Percentiles rank a stretch among this genome's conserved stretches.
Conservation (phyloP, 2,797 vertebrate genomes). For the Melanotaenia maccullochi region DNA sequence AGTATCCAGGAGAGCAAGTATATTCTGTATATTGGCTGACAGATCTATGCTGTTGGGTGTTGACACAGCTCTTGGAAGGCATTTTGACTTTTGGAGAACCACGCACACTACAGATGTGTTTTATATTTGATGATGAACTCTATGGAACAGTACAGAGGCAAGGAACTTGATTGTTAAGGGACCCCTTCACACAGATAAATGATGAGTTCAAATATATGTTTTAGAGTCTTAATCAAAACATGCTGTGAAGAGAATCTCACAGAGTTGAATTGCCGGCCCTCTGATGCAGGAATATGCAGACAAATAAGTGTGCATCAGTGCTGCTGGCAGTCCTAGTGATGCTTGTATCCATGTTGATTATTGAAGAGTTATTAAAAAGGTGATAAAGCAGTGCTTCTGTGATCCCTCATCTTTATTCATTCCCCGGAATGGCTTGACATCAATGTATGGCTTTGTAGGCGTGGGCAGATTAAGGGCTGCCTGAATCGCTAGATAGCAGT, state of each 20-base stretch:
- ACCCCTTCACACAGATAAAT: background rate
- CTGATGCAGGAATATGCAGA: constrained; percentile 5
- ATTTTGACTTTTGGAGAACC: constrained; percentile 9
- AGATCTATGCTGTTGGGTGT: constrained; percentile 30
- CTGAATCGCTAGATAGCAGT: constrained; percentile 26
- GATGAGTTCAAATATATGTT: background rate
- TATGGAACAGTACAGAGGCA: background rate
- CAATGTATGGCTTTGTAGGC: constrained; percentile 17
- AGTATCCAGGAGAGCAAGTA: background rate
- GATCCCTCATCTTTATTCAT: constrained; percentile 43
- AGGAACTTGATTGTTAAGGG: background rate
- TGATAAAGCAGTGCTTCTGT: constrained; percentile 24
- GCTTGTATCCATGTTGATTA: background rate
- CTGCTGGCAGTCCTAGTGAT: background rate
- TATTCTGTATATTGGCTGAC: constrained; percentile 33
- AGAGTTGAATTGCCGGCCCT: background rate
- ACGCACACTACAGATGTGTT: background rate
- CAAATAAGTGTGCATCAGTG: background rate
- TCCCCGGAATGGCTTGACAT: constrained; percentile 21
- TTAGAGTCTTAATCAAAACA: background rate
- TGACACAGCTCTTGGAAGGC: constrained; percentile 28
- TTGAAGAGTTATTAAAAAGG: constrained; percentile 22
- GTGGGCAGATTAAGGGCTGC: constrained; percentile 33
- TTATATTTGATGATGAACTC: constrained; percentile 7
- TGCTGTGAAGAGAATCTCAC: background rate